phyloP scores from a whole-genome alignment of 2,888 invertebrate species.

The Gryllus longicercus region DNA sequence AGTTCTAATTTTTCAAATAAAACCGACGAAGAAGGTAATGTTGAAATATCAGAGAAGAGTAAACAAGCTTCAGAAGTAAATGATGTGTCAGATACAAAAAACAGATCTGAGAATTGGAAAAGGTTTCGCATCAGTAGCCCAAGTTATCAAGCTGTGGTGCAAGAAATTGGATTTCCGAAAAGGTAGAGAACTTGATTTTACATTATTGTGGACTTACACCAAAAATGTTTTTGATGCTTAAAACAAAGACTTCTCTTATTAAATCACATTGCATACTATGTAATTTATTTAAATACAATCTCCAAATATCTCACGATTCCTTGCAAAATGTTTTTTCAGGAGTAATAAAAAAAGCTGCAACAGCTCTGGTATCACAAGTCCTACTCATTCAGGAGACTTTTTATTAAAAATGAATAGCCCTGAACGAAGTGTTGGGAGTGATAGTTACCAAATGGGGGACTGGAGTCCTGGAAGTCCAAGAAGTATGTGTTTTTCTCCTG shows the following conservation, averaged over 20 bases:
- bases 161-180: conserved; percentile 29
- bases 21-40: no score
- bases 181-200: neutral
- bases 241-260: neutral
- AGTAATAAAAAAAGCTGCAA: no score
- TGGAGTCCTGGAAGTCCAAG: conserved; percentile 57
- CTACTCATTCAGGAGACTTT: neutral
- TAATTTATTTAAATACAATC: no score
- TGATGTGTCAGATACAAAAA: conserved; percentile 21
- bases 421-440: neutral
- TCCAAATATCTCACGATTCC: no score
- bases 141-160: conserved; percentile 38
- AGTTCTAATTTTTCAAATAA: no score
- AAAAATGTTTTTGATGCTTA: neutral
- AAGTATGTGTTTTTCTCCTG: conserved; percentile 51
- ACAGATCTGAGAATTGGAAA: conserved; percentile 21
- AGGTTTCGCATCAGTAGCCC: conserved; percentile 39
- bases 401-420: neutral
- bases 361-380: no score
- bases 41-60: no score
- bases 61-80: no score
- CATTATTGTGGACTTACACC: neutral
- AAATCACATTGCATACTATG: no score
- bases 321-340: no score
- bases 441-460: conserved; percentile 44